Percentiles rank a stretch among this genome's conserved stretches.
phyloP scores from a whole-genome alignment of 2,797 vertebrate species.

The Alcedo quadribrachys region DNA sequence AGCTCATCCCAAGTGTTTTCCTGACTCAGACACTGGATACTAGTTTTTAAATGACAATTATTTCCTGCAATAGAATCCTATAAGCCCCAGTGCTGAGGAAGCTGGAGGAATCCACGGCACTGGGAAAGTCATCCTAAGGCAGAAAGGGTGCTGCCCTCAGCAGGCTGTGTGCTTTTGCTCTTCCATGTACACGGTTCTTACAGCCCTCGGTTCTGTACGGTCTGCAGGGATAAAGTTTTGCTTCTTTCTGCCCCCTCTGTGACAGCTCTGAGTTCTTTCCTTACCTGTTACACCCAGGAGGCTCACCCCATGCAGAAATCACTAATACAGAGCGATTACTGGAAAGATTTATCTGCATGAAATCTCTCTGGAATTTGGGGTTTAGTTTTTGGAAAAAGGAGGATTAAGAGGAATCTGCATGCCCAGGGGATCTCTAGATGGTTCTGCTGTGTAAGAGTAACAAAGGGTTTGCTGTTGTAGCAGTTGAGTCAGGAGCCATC shows the following conservation, averaged over 20 bases:
- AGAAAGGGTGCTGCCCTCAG: rapidly evolving
- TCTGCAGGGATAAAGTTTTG: constrained; percentile 39
- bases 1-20: background rate
- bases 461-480: background rate
- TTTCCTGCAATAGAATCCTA: background rate
- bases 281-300: rapidly evolving
- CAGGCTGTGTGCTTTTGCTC: background rate
- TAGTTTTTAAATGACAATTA: background rate
- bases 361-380: background rate
- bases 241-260: background rate
- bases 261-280: background rate
- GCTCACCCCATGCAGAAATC: background rate
- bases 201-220: background rate
- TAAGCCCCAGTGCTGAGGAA: background rate
- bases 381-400: background rate
- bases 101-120: background rate
- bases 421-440: background rate
- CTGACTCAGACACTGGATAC: background rate
- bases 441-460: background rate
- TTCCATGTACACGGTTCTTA: constrained; percentile 12
- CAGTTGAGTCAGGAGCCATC: background rate
- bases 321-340: background rate
- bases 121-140: background rate
- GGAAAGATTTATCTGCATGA: background rate
- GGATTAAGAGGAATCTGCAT: background rate